Evolutionary conservation across 2,888 invertebrate genomes (phyloP).

Genomic region (Tortricodes alternella): DNA sequence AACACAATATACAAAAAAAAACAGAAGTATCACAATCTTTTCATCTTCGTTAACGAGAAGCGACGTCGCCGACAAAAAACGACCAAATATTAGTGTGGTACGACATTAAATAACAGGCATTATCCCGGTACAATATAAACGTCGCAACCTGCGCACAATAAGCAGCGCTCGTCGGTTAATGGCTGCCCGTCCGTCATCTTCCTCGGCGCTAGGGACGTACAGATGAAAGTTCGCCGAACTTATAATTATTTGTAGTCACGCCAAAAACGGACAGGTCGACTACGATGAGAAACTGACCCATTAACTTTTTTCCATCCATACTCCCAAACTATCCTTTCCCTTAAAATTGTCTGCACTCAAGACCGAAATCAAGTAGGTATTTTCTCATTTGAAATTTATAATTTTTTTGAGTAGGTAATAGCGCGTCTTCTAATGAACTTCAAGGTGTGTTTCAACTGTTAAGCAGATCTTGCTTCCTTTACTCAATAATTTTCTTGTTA

Average conservation of each 20-base stretch:
- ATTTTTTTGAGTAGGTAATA: no score
- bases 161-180: constrained; percentile 59
- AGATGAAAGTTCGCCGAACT: not conserved
- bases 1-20: constrained; percentile 25
- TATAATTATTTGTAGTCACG: not conserved
- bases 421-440: no score
- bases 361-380: no score
- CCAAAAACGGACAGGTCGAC: no score
- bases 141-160: constrained; percentile 65
- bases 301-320: no score
- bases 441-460: no score
- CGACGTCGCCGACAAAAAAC: constrained; percentile 58
- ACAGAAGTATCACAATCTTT: constrained; percentile 33
- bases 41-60: constrained; percentile 53
- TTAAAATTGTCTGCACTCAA: no score
- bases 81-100: constrained; percentile 63
- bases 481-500: no score
- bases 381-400: no score
- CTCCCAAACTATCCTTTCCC: no score
- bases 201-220: constrained; percentile 35
- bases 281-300: no score
- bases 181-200: constrained; percentile 64
- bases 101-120: constrained; percentile 66
- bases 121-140: constrained; percentile 70
- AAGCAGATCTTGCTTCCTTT: no score